A percentile compares a stretch with the other conserved stretches of the same genome.
These are phyloP conservation scores for Stichopus chloronotus DNA, from an alignment of 35 echinoderm and acorn worm species.

Conservation along the genomic window DNA sequence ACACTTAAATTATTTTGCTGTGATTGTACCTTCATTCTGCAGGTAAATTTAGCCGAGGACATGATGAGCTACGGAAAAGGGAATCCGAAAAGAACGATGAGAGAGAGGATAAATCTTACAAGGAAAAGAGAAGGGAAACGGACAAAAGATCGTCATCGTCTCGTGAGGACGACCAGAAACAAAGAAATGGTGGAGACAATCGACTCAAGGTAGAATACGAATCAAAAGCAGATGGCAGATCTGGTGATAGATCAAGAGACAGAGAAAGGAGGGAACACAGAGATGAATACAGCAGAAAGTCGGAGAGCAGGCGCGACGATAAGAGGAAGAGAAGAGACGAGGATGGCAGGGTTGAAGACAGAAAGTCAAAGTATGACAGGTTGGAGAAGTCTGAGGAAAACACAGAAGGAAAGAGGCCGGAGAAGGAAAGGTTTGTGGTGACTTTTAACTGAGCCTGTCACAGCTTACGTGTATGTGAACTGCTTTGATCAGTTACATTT, in stretches of 20 bases:
- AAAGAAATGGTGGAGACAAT: background rate
- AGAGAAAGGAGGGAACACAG: constrained; percentile 20
- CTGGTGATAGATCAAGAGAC: background rate
- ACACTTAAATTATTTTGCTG: too few species aligned
- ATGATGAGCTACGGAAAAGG: constrained; percentile 43
- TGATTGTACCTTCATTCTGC: background rate
- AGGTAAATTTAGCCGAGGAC: constrained; percentile 84
- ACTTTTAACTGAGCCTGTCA: too few species aligned
- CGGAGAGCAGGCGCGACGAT: constrained; percentile 30
- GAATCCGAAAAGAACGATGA: constrained; percentile 10
- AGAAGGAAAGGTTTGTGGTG: background rate
- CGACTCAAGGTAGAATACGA: background rate
- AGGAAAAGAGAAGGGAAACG: background rate
- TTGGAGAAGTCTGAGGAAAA: constrained; percentile 24
- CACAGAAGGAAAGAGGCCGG: background rate
- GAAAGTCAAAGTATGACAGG: constrained; percentile 8
- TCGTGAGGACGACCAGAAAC: background rate
- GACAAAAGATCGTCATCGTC: constrained; percentile 23
- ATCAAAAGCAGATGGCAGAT: constrained; percentile 35
- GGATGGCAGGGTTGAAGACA: constrained; percentile 39
- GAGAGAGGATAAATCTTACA: background rate
- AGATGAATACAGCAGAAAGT: constrained; percentile 27
- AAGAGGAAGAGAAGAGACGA: constrained; percentile 27
- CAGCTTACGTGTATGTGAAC: too few species aligned
- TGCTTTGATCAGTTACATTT: too few species aligned